Percentiles rank a stretch among this genome's conserved stretches.
Evolutionary conservation across 2,113 vertebrate genomes (phyloP).

Genomic region (Anas platyrhynchos): DNA sequence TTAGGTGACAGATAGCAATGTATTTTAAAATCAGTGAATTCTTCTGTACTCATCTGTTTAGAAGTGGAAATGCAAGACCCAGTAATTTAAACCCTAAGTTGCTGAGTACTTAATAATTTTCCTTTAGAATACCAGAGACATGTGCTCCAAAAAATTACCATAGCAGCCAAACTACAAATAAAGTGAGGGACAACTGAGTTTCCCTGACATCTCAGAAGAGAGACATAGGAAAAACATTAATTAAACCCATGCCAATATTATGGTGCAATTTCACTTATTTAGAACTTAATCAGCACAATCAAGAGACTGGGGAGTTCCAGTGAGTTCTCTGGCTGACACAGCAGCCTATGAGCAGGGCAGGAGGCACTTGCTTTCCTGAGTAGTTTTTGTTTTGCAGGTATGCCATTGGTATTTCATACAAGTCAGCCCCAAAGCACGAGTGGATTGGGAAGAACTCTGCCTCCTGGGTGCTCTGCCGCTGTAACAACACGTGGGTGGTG

Average conservation of each 20-base stretch:
- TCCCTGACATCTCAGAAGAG: background rate
- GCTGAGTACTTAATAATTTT: background rate
- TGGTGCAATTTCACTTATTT: background rate
- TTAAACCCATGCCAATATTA: background rate
- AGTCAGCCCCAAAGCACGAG: conserved; percentile 94
- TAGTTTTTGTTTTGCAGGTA: conserved; percentile 82
- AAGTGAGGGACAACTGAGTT: background rate
- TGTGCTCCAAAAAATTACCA: background rate
- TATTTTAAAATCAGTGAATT: conserved; percentile 53
- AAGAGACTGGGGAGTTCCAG: background rate
- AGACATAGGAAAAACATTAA: background rate
- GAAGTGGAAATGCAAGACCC: conserved; percentile 32
- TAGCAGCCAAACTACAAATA: background rate
- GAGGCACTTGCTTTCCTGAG: background rate
- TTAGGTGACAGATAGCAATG: conserved; percentile 40
- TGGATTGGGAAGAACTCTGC: conserved; percentile 97
- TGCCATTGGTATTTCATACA: conserved; percentile 95
- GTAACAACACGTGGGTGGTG: conserved; percentile 94
- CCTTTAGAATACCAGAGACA: conserved; percentile 33
- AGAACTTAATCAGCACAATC: background rate
- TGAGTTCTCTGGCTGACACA: background rate
- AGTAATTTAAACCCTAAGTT: conserved; percentile 8
- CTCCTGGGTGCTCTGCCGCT: conserved; percentile 95
- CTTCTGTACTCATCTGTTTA: conserved; percentile 21
- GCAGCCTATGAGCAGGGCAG: background rate